phyloP scores from a whole-genome alignment of 2,113 vertebrate species.

The Sphyrna mokarran region DNA sequence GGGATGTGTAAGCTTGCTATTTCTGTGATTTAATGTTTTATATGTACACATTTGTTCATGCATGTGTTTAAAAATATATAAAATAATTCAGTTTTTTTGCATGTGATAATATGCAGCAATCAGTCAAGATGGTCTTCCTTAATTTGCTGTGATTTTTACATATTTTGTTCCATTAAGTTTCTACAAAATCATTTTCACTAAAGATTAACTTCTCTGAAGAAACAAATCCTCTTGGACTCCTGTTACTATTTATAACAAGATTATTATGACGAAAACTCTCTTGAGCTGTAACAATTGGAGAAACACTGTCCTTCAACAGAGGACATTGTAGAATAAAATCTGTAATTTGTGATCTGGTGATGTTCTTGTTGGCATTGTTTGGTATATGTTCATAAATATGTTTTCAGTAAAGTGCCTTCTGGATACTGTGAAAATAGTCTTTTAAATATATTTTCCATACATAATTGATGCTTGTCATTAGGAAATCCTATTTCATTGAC shows the following conservation, averaged over 20 bases:
- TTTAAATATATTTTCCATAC: not conserved
- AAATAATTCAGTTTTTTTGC: not conserved
- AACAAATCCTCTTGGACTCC: not conserved
- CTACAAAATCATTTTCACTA: not conserved
- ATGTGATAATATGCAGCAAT: not conserved
- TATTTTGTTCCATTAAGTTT: not conserved
- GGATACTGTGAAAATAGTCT: not conserved
- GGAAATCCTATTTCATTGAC: not conserved
- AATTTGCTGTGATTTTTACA: not conserved
- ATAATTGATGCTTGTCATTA: not conserved
- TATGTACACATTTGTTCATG: not conserved
- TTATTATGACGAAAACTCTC: slow-evolving; percentile 1
- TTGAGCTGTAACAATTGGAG: not conserved
- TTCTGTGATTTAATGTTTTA: not conserved
- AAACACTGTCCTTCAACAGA: slow-evolving; percentile 22
- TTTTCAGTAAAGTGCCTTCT: not conserved
- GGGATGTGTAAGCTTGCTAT: not conserved
- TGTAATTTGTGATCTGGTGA: not conserved
- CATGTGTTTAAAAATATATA: not conserved
- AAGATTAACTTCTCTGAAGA: slow-evolving; percentile 11
- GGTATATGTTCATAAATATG: not conserved
- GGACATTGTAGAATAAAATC: not conserved
- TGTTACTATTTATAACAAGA: not conserved
- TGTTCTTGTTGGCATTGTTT: not conserved
- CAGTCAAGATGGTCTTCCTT: not conserved